These are phyloP conservation scores for Cygnus atratus DNA, from an alignment of 2,113 vertebrate species.

Conservation along the genomic window DNA sequence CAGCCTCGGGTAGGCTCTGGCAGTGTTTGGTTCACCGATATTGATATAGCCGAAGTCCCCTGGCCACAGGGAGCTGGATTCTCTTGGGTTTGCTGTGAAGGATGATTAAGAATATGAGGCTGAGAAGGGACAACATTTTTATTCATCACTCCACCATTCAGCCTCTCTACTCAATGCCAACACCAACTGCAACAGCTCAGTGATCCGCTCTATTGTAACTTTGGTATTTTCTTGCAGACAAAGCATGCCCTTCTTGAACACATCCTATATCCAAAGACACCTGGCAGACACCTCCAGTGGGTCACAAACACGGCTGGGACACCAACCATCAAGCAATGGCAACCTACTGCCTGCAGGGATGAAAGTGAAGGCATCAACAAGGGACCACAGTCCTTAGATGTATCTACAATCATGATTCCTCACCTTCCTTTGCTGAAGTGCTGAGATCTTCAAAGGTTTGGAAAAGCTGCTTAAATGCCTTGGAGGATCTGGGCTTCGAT, in stretches of 20 bases:
- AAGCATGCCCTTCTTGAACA: background rate
- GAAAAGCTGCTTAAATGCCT: background rate
- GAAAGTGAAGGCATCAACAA: background rate
- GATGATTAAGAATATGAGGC: background rate
- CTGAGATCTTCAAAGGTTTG: background rate
- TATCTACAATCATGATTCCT: background rate
- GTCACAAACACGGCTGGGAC: background rate
- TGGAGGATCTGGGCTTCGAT: background rate
- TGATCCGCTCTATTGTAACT: background rate
- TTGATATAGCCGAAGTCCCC: background rate
- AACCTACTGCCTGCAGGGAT: background rate
- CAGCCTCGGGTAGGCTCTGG: background rate
- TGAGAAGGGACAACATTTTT: background rate
- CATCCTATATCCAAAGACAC: background rate
- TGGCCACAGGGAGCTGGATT: background rate
- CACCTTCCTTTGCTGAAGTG: background rate
- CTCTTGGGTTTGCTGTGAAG: background rate
- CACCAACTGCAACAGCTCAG: background rate
- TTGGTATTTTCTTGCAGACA: background rate
- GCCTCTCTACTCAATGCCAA: background rate
- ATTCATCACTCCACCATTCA: background rate
- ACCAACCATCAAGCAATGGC: background rate
- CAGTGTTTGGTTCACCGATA: background rate
- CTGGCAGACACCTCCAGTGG: background rate
- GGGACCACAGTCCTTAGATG: background rate